phyloP scores from a whole-genome alignment of 2,888 invertebrate species.

The Nymphalis polychloros region DNA sequence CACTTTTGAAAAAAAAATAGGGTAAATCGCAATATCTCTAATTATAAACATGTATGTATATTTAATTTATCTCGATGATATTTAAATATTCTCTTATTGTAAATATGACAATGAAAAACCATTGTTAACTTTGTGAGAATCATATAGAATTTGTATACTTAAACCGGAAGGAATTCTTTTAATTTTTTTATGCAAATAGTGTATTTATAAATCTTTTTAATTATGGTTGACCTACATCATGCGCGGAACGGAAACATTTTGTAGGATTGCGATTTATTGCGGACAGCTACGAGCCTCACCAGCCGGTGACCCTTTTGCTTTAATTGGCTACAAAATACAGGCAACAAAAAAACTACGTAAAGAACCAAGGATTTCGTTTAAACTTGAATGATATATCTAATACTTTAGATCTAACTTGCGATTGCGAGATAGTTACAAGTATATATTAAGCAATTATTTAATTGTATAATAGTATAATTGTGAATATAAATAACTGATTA shows the following conservation, averaged over 20 bases:
- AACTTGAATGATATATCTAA: conserved; percentile 6
- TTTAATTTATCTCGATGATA: background rate
- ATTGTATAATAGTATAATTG: too few species aligned
- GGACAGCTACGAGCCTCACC: conserved; percentile 51
- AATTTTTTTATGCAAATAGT: conserved; percentile 38
- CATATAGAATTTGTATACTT: conserved; percentile 3
- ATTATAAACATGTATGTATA: background rate
- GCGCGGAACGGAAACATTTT: conserved; percentile 67
- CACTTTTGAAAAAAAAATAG: background rate
- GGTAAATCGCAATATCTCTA: too few species aligned
- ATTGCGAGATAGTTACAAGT: too few species aligned
- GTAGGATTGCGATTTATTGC: conserved; percentile 80
- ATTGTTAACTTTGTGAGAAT: background rate
- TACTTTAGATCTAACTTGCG: background rate
- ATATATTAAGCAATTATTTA: too few species aligned
- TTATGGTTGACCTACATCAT: conserved; percentile 43
- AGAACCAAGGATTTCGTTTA: conserved; percentile 47
- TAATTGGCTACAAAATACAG: conserved; percentile 80
- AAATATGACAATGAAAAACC: background rate
- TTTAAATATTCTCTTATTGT: background rate
- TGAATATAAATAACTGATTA: too few species aligned
- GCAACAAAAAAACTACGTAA: conserved; percentile 67
- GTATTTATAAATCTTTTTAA: conserved; percentile 42
- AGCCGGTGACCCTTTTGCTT: conserved; percentile 72
- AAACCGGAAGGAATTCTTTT: conserved; percentile 19